phyloP scores from a whole-genome alignment of 2,113 vertebrate genomes.

The Halichoerus grypus region DNA sequence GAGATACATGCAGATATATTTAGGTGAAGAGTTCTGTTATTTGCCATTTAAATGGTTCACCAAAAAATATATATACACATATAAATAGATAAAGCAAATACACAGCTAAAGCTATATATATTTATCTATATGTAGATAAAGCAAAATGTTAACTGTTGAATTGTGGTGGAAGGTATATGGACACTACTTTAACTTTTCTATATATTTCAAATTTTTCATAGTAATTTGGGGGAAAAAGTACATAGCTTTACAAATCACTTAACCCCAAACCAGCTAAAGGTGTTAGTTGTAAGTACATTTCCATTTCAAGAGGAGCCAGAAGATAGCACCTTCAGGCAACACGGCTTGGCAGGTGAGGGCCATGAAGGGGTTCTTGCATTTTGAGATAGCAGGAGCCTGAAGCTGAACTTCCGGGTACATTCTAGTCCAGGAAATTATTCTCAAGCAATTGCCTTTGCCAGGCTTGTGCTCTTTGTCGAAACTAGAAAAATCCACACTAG shows the following conservation, averaged over 20 bases:
- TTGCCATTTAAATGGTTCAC: conserved; percentile 14
- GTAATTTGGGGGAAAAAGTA: neutral
- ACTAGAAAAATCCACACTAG: conserved; percentile 46
- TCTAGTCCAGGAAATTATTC: neutral
- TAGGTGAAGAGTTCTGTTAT: neutral
- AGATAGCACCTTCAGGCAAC: neutral
- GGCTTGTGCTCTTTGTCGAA: conserved; percentile 11
- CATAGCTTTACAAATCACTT: conserved; percentile 3
- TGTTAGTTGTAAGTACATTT: neutral
- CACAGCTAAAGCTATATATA: neutral
- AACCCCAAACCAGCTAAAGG: neutral
- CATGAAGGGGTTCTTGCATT: neutral
- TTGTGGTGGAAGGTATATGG: neutral
- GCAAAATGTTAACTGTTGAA: neutral
- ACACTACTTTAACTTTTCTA: neutral
- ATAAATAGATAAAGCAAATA: neutral
- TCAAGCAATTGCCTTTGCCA: conserved; percentile 39
- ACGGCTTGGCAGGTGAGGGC: no score
- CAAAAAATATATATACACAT: neutral
- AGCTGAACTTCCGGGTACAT: neutral
- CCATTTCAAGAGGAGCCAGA: neutral
- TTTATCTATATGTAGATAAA: neutral
- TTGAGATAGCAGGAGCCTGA: neutral
- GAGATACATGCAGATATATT: neutral
- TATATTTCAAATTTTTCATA: conserved; percentile 39